These are phyloP conservation scores for Parotia lawesii DNA, from an alignment of 2,113 vertebrate genomes.

Conservation along the genomic window DNA sequence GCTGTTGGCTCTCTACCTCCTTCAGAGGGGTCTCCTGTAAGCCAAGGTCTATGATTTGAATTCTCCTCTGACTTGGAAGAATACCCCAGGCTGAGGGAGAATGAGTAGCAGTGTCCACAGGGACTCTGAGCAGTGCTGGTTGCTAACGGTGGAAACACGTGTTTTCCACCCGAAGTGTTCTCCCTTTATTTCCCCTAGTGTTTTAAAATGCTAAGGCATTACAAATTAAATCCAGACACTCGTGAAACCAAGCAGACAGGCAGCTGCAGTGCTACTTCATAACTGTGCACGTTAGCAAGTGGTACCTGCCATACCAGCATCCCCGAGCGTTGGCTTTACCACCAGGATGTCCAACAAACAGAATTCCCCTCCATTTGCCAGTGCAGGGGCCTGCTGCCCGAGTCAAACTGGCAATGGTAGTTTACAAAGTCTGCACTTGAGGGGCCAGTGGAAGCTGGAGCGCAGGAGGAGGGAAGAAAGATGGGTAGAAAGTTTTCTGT, in stretches of 20 bases:
- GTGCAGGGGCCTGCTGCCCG: background rate
- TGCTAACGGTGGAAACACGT: background rate
- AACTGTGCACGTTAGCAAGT: background rate
- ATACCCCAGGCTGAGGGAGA: background rate
- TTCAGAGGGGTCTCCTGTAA: background rate
- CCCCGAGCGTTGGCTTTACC: rapidly evolving
- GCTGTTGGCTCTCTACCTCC: background rate
- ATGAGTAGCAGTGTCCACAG: background rate
- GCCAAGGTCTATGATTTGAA: background rate
- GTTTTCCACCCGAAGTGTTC: background rate
- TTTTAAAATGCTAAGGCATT: background rate
- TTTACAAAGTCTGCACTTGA: background rate
- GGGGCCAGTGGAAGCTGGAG: background rate
- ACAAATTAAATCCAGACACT: background rate
- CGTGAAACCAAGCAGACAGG: background rate
- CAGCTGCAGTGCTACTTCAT: background rate
- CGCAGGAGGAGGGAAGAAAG: background rate
- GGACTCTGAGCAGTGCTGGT: background rate
- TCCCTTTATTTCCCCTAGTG: background rate
- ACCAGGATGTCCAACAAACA: background rate
- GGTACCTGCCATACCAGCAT: background rate
- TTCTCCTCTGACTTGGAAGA: background rate
- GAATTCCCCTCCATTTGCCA: background rate
- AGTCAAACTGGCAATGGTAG: background rate
- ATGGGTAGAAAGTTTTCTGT: background rate